Evolutionary conservation across 2,888 invertebrate genomes (phyloP), one percentile per base, ranked within the genome.

Genomic region (Cyaniris semiargus): DNA sequence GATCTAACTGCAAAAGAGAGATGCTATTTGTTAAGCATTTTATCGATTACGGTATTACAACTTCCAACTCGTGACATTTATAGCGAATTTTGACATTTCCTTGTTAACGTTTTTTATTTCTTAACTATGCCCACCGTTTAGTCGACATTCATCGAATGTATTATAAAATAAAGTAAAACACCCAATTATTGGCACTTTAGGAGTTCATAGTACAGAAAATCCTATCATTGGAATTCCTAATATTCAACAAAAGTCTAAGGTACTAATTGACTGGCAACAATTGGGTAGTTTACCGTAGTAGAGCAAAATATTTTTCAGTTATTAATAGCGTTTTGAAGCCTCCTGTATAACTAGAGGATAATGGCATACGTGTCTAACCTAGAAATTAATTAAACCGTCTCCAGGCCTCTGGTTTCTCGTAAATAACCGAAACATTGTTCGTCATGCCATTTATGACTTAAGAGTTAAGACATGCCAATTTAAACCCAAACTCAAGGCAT

Each of bases 371-470:
- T 27, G 5, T 66, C 3, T 53, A 21, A n/a, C 48, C 48, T 48
- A 48, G 53, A 6, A 23, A 48, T 38, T 13, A 38, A 48, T 23
- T 72, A 74, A 44, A 38, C 31, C 27, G 27, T 66, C 66, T 66
- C 60, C 21, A 31, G 31, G 15, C 66, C 60, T 60, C 60, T 60
- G 13, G 23, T 60, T 66, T 31, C 66, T 66, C 13, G 15, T 23
- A 31, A 66, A 66, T 66, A 27, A 27, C 31, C 27, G 66, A 66
- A 31, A 66, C 66, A 66, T 27, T 66, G 31, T 66, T 15, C 66
- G 66, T 66, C 66, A 66, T 66, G 27, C 66, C 31, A 66, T 66
- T 66, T 66, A 66, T 66, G 66, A 66, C 66, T 66, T 1, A 27
- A n/a, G n/a, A n/a, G n/a, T n/a, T n/a, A 5, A 31, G 6, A 15